Evolutionary conservation across 2,113 vertebrate species (phyloP).

Genomic region (Mirounga angustirostris): DNA sequence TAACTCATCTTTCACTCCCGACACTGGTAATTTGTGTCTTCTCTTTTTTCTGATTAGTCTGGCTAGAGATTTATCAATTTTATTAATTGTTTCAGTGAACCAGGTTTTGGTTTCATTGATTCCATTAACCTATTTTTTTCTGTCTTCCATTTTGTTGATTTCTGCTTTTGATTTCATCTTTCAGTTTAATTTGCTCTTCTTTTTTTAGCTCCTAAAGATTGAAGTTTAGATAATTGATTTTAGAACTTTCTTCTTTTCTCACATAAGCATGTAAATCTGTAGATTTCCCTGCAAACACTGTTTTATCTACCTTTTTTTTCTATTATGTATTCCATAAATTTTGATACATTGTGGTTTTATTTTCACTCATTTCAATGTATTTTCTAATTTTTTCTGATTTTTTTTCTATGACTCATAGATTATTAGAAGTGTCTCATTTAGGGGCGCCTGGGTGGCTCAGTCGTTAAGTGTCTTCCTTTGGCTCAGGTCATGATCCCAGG

Average conservation of each 20-base stretch:
- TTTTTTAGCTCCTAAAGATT: neutral
- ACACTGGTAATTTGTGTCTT: neutral
- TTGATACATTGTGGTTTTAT: neutral
- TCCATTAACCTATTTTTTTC: neutral
- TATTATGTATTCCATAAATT: neutral
- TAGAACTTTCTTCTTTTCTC: neutral
- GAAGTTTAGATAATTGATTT: neutral
- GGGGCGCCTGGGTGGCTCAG: neutral
- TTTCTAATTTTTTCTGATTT: neutral
- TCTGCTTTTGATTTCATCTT: constrained; percentile 43
- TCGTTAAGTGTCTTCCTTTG: too few relatives aligned
- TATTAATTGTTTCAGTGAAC: neutral
- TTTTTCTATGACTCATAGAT: neutral
- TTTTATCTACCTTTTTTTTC: neutral
- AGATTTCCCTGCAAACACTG: neutral
- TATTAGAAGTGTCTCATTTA: constrained; percentile 1
- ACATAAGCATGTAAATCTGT: neutral
- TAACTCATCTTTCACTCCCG: neutral
- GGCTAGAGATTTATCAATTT: constrained; percentile 12
- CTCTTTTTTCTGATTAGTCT: constrained; percentile 13
- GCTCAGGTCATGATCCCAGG: too few relatives aligned
- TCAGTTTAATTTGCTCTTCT: neutral
- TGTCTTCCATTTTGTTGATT: constrained; percentile 24
- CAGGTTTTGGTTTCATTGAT: neutral
- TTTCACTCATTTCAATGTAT: constrained; percentile 27